Evolutionary conservation across 2,888 invertebrate genomes (phyloP), one percentile per base, ranked within the genome.

Genomic region (Entomobrya proxima): DNA sequence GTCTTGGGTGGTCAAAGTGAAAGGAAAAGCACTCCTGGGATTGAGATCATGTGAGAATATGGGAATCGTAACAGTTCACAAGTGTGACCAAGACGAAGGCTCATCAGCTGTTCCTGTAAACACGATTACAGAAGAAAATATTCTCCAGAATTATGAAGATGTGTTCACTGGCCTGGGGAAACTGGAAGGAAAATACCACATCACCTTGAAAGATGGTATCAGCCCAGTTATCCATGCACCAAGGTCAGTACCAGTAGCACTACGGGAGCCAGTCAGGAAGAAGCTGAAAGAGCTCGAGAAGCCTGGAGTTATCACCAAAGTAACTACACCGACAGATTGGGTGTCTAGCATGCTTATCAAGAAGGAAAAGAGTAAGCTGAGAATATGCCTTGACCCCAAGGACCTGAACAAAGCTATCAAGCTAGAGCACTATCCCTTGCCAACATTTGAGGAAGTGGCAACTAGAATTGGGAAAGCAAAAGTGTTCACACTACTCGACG

Each of bases 331-430:
- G 1, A 87, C 81, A 9, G 88, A 89, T 15, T 90, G 89, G 89
- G 88, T 88, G 9, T 88, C 87, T 55, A 80, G 84, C 11, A 24
- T 89, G 18, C 82, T 90, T 32, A 55, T 90, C 9, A 79, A 86
- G 1, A 50, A 79, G 40, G 89, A 90, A 44, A 81, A 80, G 4
- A 88, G 86, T 21, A 87, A 88, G 32, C 47, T 90, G 0, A 50
- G 90, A 15, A 30, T 90, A 11, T 90, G 89, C 67, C 50, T 90
- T 13, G 90, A 89, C 37, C 88, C 89, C 0, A 76, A 55, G 32
- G 85, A 88, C 11, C 58, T 90, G 3, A 90, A 90, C 35, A 55
- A 80, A 61, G 80, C 82, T 18, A 79, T 90, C 4, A 27, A 85
- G 24, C 74, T 75, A 24, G 86, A 88, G 30, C 74, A 80, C 18